Percentiles rank a stretch among this genome's conserved stretches.
These are phyloP conservation scores for Drosophila flavopinicola DNA, from an alignment of 2,888 invertebrate species.

Conservation along the genomic window DNA sequence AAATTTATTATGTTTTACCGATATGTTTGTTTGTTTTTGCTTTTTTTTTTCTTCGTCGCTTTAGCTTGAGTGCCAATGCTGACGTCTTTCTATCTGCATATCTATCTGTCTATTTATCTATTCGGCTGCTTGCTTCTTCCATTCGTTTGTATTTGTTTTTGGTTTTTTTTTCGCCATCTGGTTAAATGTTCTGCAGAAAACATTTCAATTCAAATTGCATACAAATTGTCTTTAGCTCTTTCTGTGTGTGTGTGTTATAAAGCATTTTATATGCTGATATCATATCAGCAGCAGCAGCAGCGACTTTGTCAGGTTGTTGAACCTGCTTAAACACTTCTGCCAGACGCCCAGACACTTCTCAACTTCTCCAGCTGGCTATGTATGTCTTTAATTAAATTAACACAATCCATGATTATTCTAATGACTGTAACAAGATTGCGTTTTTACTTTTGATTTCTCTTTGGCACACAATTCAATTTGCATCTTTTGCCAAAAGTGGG, in stretches of 20 bases:
- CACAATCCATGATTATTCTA: conserved; percentile 44
- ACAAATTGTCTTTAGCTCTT: conserved; percentile 34
- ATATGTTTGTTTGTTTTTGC: conserved; percentile 39
- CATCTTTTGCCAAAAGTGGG: conserved; percentile 24
- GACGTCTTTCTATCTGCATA: conserved; percentile 34
- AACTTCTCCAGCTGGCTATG: not conserved
- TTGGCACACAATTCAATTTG: conserved; percentile 50
- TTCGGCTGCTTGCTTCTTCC: not conserved
- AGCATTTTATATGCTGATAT: conserved; percentile 17
- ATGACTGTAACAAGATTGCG: conserved; percentile 29
- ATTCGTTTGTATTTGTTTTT: not conserved
- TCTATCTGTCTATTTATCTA: conserved; percentile 14
- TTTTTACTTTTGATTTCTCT: conserved; percentile 24
- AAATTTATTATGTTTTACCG: conserved; percentile 79
- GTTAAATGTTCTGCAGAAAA: conserved; percentile 39
- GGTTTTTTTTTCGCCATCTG: conserved; percentile 7
- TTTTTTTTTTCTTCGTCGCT: conserved; percentile 37
- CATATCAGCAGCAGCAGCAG: conserved; percentile 24
- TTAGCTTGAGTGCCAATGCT: conserved; percentile 45
- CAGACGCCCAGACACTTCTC: not conserved
- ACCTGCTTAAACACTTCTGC: conserved; percentile 17
- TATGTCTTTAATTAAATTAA: conserved; percentile 32
- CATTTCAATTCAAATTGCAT: conserved; percentile 58
- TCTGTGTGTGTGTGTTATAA: conserved; percentile 22
- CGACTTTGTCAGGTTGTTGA: conserved; percentile 59